Evolutionary conservation across 1,140 invertebrate genomes (phyloP).

Genomic region (Plectus sambesii): DNA sequence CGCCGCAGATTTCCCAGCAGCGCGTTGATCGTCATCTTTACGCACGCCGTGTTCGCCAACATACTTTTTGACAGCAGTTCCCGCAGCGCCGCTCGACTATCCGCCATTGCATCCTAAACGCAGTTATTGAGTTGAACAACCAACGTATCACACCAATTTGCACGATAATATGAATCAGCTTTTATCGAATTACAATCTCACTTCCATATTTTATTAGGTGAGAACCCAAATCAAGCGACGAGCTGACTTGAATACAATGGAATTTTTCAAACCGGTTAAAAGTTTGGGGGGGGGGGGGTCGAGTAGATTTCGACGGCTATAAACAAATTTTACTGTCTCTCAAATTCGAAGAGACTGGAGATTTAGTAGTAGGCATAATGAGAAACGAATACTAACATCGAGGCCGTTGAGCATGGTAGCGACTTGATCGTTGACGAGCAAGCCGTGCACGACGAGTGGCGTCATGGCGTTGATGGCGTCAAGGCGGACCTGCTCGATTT

Average conservation of each 20-base stretch:
- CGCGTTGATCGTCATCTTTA: constrained; percentile 78
- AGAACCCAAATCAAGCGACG: too few species aligned
- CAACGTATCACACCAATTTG: too few species aligned
- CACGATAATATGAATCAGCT: too few species aligned
- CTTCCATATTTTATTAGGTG: too few species aligned
- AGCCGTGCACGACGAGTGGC: constrained; percentile 57
- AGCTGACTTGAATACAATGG: too few species aligned
- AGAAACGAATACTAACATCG: constrained; percentile 53
- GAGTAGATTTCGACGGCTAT: too few species aligned
- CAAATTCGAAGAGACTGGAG: too few species aligned
- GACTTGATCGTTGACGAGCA: constrained; percentile 81
- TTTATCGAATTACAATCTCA: too few species aligned
- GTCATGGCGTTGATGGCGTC: constrained; percentile 39
- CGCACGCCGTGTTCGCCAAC: constrained; percentile 75
- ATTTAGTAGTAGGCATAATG: too few species aligned
- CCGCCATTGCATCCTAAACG: constrained; percentile 73
- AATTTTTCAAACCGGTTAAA: too few species aligned
- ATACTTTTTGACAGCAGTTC: constrained; percentile 71
- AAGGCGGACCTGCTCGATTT: constrained; percentile 63
- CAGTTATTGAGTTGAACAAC: constrained; percentile 6
- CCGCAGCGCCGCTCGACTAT: constrained; percentile 85
- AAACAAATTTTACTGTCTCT: too few species aligned
- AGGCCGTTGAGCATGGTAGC: constrained; percentile 84
- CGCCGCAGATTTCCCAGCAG: constrained; percentile 80
- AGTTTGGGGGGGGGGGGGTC: too few species aligned